Base-by-base conservation (phyloP, 2,797 vertebrate genomes). In the Carapus acus region DNA sequence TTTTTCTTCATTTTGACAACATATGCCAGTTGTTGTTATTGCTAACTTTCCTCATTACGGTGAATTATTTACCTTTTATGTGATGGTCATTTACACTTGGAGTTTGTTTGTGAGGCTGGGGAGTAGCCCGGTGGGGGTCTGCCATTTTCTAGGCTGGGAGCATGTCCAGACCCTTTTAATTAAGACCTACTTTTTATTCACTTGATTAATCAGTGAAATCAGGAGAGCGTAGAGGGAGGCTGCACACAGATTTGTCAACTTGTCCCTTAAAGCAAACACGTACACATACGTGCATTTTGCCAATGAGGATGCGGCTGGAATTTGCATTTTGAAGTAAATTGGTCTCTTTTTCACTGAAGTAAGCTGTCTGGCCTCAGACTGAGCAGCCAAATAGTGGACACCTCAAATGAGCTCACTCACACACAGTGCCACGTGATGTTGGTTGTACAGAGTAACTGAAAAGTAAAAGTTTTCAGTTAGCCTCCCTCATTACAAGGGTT, bases 141-240 rank as follows among this genome's bases (percentile, higher is more conserved):
- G 81, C 77, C 78, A 74, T 73, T 79, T 78, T 76, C 67, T 64
- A 77, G 63, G 73, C 78, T 67, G 74, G 82, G 83, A 86, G 78
- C 80, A 76, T 45, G 55, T 85, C 83, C 83, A 85, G 67, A 81
- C 77, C 68, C 74, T 81, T 87, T 88, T 86, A 88, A 88, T 88
- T 87, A 86, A 83, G 84, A 82, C 78, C 78, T 76, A 80, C 71
- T 84, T 87, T 86, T 84, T 81, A 79, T 82, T 80, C 74, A 78
- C 62, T 80, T 87, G 85, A 88, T 88, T 88, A 86, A 88, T 88
- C 82, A 85, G 85, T 80, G 79, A 83, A 83, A 86, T 87, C 84
- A 78, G 76, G 74, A 74, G 77, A 80, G 38, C 61, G 83, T 72
- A 56, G 83, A 78, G 78, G 85, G 86, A 86, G 83, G 86, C 74